Conservation (phyloP, 92 coral and sea anemone genomes). For the Heteractis magnifica region DNA sequence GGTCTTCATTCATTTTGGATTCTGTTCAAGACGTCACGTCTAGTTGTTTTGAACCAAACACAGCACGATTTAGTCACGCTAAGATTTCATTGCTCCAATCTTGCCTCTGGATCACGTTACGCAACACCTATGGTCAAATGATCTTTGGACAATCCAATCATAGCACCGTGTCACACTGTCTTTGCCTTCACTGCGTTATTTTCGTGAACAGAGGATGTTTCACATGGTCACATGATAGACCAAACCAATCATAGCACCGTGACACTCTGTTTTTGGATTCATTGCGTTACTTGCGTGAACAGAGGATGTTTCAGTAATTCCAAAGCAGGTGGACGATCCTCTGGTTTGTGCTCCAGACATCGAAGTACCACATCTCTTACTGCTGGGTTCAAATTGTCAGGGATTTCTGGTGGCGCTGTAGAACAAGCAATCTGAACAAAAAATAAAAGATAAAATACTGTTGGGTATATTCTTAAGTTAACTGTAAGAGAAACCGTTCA, state of each 20-base stretch:
- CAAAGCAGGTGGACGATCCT: constrained; percentile 77
- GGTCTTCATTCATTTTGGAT: too few relatives aligned
- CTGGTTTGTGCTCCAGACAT: constrained; percentile 80
- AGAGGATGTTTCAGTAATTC: constrained; percentile 87
- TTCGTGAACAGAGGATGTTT: too few relatives aligned
- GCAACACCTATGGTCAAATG: neutral
- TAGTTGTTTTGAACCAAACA: too few relatives aligned
- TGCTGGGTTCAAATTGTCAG: constrained; percentile 85
- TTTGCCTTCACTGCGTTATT: too few relatives aligned
- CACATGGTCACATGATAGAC: neutral
- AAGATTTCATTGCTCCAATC: too few relatives aligned
- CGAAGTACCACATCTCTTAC: constrained; percentile 83
- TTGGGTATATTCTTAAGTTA: neutral
- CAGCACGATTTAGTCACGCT: too few relatives aligned
- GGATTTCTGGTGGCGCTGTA: constrained; percentile 85
- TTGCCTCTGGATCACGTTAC: neutral
- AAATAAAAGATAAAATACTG: neutral
- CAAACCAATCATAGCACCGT: neutral
- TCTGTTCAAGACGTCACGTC: too few relatives aligned
- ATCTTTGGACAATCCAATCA: neutral
- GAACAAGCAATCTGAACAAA: constrained; percentile 88
- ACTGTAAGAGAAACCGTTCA: neutral
- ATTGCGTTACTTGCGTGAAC: constrained; percentile 62
- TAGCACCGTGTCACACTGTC: neutral
- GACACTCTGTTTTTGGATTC: neutral